Percentiles rank a stretch among this genome's conserved stretches.
phyloP scores from a whole-genome alignment of 1,140 invertebrate genomes.

The Ptiloglossa arizonensis region DNA sequence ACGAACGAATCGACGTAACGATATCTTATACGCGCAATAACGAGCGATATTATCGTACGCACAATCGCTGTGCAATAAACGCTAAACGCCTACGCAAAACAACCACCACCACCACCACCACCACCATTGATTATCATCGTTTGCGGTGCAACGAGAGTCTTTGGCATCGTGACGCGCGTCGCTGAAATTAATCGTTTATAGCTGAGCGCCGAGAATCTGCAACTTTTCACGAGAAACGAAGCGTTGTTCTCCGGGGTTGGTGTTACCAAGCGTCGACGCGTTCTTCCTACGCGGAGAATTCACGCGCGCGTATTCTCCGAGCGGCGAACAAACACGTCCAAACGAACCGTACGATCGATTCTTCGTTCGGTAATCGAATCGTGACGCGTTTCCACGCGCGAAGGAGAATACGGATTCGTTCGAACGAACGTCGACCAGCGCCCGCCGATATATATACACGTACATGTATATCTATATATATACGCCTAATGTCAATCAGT shows the following conservation, averaged over 20 bases:
- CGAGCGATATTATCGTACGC: constrained; percentile 37
- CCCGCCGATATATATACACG: constrained; percentile 18
- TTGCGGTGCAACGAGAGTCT: constrained; percentile 19
- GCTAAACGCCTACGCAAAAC: constrained; percentile 23
- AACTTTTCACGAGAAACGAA: background rate
- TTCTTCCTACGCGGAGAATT: too few species aligned
- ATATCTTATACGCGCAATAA: constrained; percentile 33
- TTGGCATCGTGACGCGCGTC: constrained; percentile 18
- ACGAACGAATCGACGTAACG: constrained; percentile 27
- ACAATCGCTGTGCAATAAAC: constrained; percentile 49
- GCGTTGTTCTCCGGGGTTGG: background rate
- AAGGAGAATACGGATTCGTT: background rate
- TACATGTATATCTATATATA: too few species aligned
- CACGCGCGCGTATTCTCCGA: too few species aligned
- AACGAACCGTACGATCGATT: too few species aligned
- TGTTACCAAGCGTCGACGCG: background rate
- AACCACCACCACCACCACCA: constrained; percentile 3
- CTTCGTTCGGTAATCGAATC: background rate
- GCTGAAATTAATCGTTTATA: constrained; percentile 24
- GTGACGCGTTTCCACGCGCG: background rate
- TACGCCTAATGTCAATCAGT: constrained; percentile 46
- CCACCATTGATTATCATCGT: background rate
- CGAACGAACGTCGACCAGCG: constrained; percentile 14
- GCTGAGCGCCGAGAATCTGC: background rate
- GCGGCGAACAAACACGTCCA: too few species aligned